phyloP scores from a whole-genome alignment of 2,888 invertebrate species.

The Drosophila recens region DNA sequence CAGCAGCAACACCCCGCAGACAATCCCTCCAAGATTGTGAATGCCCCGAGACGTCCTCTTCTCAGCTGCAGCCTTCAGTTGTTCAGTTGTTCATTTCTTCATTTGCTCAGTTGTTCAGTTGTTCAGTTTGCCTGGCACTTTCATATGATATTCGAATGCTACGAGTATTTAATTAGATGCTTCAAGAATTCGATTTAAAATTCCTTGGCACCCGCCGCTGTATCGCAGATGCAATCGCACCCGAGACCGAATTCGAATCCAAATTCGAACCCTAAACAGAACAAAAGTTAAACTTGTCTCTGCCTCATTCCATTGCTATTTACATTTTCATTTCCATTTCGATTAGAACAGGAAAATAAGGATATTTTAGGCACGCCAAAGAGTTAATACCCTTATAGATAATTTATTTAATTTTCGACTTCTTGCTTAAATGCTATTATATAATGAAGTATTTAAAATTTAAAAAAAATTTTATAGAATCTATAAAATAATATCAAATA shows the following conservation, averaged over 20 bases:
- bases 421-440: neutral
- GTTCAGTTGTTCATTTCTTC: constrained; percentile 21
- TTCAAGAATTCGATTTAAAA: constrained; percentile 83
- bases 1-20: too few species aligned
- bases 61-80: constrained; percentile 50
- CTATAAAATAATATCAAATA: too few species aligned
- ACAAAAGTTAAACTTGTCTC: neutral
- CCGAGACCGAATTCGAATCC: neutral
- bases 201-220: constrained; percentile 79
- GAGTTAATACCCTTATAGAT: neutral
- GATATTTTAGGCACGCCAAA: neutral
- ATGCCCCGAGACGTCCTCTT: constrained; percentile 18
- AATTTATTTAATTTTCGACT: neutral
- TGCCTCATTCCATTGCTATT: neutral
- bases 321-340: constrained; percentile 1
- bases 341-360: neutral
- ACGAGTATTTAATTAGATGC: constrained; percentile 82
- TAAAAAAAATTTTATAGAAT: too few species aligned
- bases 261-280: constrained; percentile 12
- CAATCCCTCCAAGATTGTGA: constrained; percentile 5
- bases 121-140: constrained; percentile 46
- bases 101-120: constrained; percentile 6
- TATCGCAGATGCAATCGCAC: constrained; percentile 21
- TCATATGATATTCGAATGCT: constrained; percentile 65
- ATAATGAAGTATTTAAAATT: too few species aligned